These are phyloP conservation scores for Scrobipalpa atriplicella DNA, from an alignment of 2,888 invertebrate species.

Conservation along the genomic window DNA sequence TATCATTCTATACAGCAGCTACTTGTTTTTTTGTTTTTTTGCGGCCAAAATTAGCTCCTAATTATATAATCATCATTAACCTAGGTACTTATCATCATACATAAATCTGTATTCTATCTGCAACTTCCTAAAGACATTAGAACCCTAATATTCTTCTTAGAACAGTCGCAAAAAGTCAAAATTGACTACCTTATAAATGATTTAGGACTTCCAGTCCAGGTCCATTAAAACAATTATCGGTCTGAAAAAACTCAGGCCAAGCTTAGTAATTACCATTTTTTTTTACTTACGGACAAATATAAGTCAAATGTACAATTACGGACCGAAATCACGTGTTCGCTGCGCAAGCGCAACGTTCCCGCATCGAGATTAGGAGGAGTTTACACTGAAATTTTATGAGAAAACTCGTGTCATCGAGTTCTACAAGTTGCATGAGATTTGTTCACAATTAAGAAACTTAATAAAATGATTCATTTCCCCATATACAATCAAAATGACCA, in stretches of 20 bases:
- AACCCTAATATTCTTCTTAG: constrained; percentile 1
- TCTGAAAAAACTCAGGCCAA: constrained; percentile 28
- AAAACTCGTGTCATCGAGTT: not conserved
- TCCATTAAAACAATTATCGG: constrained; percentile 14
- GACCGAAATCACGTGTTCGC: constrained; percentile 45
- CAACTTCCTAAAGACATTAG: constrained; percentile 3
- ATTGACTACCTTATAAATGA: not conserved
- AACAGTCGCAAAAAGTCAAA: not conserved
- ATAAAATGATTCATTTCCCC: not conserved
- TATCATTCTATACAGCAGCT: too few relatives aligned
- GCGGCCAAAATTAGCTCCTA: not conserved
- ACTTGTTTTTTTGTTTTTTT: too few relatives aligned
- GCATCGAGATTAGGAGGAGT: constrained; percentile 3
- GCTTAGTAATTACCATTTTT: constrained; percentile 25
- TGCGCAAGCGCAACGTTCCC: constrained; percentile 44
- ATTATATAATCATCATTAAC: not conserved
- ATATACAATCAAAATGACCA: not conserved
- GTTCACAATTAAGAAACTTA: too few relatives aligned
- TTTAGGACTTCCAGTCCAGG: not conserved
- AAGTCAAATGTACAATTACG: constrained; percentile 61
- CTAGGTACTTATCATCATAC: not conserved
- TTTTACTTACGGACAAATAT: constrained; percentile 48
- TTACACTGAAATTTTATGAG: not conserved
- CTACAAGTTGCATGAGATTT: not conserved
- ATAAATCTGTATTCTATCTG: not conserved